Percentiles rank a stretch among this genome's conserved stretches.
Conservation (phyloP, 2,797 vertebrate genomes). For the Clarias fuscus region DNA sequence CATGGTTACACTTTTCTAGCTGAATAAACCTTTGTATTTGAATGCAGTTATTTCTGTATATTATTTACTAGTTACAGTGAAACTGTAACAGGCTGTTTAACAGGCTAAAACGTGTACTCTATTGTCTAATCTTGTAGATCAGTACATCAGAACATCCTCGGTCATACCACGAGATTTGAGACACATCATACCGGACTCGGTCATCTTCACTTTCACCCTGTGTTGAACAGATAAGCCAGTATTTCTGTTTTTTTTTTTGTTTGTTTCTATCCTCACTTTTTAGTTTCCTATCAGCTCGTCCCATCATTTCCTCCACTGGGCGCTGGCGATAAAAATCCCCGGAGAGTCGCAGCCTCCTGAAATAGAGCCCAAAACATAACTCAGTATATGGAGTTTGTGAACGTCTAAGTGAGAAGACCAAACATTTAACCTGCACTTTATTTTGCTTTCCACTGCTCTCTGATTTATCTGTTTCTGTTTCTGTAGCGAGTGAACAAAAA, state of each 20-base stretch:
- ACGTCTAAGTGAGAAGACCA: background rate
- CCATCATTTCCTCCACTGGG: slow-evolving; percentile 41
- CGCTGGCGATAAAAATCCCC: slow-evolving; percentile 29
- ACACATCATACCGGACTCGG: background rate
- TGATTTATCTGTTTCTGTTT: background rate
- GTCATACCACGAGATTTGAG: background rate
- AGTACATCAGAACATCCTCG: background rate
- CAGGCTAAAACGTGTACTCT: background rate
- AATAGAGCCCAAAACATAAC: background rate
- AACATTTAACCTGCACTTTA: background rate
- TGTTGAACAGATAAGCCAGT: background rate
- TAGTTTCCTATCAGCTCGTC: slow-evolving; percentile 19
- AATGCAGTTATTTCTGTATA: background rate
- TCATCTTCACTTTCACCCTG: background rate
- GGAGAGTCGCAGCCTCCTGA: slow-evolving; percentile 23
- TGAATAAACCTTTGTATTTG: background rate
- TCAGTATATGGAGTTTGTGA: background rate
- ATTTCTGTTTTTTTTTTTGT: background rate
- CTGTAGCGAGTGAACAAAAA: background rate
- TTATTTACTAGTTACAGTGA: background rate
- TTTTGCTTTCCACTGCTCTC: background rate
- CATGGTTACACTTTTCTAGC: background rate
- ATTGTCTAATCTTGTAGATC: background rate
- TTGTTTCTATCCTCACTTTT: slow-evolving; percentile 9
- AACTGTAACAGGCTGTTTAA: background rate